These are phyloP conservation scores for Amazona guildingii DNA, from an alignment of 2,113 vertebrate genomes.

Conservation along the genomic window DNA sequence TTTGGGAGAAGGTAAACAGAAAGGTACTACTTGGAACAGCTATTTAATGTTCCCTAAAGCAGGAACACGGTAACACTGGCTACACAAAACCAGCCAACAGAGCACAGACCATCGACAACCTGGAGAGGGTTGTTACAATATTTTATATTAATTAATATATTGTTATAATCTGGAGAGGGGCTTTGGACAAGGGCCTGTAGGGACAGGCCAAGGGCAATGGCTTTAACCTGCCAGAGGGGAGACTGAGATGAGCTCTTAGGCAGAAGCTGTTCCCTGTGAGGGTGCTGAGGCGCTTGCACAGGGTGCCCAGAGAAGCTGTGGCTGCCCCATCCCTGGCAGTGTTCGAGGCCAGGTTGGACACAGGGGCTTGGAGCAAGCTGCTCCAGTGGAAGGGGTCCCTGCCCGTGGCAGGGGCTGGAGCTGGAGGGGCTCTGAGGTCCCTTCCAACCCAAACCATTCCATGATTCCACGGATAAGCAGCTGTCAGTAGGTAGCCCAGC, in stretches of 20 bases:
- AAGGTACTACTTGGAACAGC: neutral
- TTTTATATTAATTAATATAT: neutral
- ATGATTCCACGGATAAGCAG: neutral
- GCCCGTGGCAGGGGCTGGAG: fast-evolving
- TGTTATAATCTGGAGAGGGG: neutral
- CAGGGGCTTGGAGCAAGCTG: neutral
- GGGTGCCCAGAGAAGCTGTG: too few species aligned
- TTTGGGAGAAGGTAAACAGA: neutral
- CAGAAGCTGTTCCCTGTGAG: too few species aligned
- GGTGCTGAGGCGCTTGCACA: too few species aligned
- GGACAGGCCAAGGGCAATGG: neutral
- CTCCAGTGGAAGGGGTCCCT: neutral
- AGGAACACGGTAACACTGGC: neutral
- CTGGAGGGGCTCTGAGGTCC: neutral
- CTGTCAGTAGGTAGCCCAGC: neutral
- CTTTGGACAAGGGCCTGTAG: neutral
- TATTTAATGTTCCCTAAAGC: neutral
- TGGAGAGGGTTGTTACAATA: neutral
- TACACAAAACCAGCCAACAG: neutral
- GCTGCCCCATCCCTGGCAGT: too few species aligned
- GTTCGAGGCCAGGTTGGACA: too few species aligned
- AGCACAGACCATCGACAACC: neutral
- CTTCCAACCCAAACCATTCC: neutral
- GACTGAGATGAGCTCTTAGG: neutral
- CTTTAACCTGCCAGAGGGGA: neutral